A percentile compares a stretch with the other conserved stretches of the same genome.
These are phyloP conservation scores for Apis dorsata DNA, from an alignment of 1,140 invertebrate species.

Conservation along the genomic window DNA sequence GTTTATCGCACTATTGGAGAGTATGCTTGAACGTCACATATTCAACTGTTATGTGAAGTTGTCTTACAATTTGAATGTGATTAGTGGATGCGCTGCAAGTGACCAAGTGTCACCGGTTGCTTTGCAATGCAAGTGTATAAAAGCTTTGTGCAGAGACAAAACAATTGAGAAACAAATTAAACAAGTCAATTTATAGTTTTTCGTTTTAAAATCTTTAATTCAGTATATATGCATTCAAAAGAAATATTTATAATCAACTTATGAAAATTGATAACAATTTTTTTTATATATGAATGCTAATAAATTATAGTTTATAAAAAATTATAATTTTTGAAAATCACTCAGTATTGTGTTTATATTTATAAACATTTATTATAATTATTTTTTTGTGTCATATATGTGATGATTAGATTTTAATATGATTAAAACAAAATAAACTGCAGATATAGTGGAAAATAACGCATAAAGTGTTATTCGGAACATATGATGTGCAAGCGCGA, in stretches of 20 bases:
- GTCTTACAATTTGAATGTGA: slow-evolving; percentile 13
- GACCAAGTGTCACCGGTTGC: slow-evolving; percentile 3
- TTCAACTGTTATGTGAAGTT: slow-evolving; percentile 14
- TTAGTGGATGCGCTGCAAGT: slow-evolving; percentile 29
- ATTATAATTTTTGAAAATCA: slow-evolving; percentile 15
- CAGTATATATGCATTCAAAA: neutral
- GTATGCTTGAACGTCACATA: slow-evolving; percentile 27
- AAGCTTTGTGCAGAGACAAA: neutral
- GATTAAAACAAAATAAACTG: slow-evolving; percentile 11
- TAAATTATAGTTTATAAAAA: neutral
- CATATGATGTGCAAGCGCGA: slow-evolving; percentile 53
- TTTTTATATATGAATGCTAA: neutral
- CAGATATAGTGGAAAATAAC: slow-evolving; percentile 34
- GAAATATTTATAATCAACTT: neutral
- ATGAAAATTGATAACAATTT: neutral
- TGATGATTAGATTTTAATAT: slow-evolving; percentile 10
- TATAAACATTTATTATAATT: neutral
- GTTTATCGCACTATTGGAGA: slow-evolving; percentile 49
- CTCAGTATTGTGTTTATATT: neutral
- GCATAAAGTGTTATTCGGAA: slow-evolving; percentile 52
- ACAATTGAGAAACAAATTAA: neutral
- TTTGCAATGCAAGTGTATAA: slow-evolving; percentile 27
- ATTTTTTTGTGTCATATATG: neutral
- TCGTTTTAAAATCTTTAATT: neutral
- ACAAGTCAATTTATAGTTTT: neutral